Percentiles rank a stretch among this genome's conserved stretches.
Conservation (phyloP, 2,113 vertebrate genomes). For the Arothron firmamentum region DNA sequence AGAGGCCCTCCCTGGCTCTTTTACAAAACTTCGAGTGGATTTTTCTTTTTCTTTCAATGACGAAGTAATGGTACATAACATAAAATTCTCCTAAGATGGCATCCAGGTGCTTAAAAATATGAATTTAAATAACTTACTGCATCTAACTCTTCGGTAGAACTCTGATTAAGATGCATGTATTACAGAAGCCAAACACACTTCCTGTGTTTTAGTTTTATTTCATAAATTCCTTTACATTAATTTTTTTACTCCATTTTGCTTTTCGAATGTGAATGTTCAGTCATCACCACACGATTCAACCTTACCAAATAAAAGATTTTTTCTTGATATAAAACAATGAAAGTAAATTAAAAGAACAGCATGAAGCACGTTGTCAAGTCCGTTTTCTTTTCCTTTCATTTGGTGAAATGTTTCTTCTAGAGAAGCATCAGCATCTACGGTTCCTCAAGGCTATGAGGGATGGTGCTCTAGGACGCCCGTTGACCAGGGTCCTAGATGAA, state of each 20-base stretch:
- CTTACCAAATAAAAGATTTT: constrained; percentile 67
- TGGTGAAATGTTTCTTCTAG: constrained; percentile 45
- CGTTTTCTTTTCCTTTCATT: constrained; percentile 45
- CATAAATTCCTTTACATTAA: constrained; percentile 67
- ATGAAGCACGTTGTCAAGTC: constrained; percentile 66
- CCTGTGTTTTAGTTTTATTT: constrained; percentile 70
- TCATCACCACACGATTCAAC: constrained; percentile 73
- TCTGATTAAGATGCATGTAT: constrained; percentile 11
- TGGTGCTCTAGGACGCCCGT: constrained; percentile 37
- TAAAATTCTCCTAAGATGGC: too few species aligned
- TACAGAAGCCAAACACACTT: constrained; percentile 41
- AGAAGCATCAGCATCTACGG: constrained; percentile 50
- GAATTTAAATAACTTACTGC: too few species aligned
- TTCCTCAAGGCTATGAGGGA: constrained; percentile 16
- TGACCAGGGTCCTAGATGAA: constrained; percentile 41
- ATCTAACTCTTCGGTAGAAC: too few species aligned
- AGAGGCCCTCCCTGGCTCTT: background rate
- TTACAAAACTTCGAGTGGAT: too few species aligned
- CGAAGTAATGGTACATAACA: too few species aligned
- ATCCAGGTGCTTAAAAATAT: too few species aligned
- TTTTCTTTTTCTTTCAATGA: too few species aligned
- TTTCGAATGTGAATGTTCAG: constrained; percentile 76
- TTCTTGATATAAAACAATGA: constrained; percentile 75
- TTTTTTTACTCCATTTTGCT: constrained; percentile 66
- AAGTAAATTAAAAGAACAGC: constrained; percentile 74